These are phyloP conservation scores for Eupithecia tripunctaria DNA, from an alignment of 2,888 invertebrate genomes.

Conservation along the genomic window DNA sequence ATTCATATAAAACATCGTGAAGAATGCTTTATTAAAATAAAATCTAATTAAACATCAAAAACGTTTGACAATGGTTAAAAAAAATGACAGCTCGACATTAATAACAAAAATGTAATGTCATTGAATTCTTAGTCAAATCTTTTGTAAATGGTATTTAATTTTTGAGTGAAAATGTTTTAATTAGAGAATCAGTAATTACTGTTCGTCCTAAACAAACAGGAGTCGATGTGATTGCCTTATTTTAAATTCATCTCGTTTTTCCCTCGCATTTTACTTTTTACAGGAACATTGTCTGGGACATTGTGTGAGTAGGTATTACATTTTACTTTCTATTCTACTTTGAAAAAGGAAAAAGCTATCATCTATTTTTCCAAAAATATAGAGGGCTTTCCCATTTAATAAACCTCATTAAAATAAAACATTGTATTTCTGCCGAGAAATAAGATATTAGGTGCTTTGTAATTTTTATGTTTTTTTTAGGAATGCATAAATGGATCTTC, in stretches of 20 bases:
- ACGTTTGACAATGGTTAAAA: not conserved
- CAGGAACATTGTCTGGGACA: conserved; percentile 1
- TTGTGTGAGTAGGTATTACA: too few species aligned
- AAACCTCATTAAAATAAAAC: too few species aligned
- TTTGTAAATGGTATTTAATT: conserved; percentile 1
- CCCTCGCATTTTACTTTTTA: not conserved
- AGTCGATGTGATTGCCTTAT: conserved; percentile 20
- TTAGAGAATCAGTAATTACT: conserved; percentile 18
- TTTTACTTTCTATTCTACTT: too few species aligned
- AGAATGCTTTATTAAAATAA: not conserved
- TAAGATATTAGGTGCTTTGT: too few species aligned
- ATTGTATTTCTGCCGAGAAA: too few species aligned
- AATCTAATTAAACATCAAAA: not conserved
- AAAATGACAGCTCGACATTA: not conserved
- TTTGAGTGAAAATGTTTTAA: conserved; percentile 16
- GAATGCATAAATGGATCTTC: too few species aligned
- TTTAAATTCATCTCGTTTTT: conserved; percentile 13
- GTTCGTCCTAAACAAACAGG: conserved; percentile 28
- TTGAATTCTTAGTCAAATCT: not conserved
- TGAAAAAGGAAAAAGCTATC: too few species aligned
- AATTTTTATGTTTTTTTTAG: too few species aligned
- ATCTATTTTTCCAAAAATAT: too few species aligned
- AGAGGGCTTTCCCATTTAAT: too few species aligned
- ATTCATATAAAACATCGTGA: not conserved
- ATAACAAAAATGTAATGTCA: not conserved